A percentile compares a stretch with the other conserved stretches of the same genome.
Evolutionary conservation across 2,113 vertebrate genomes (phyloP).

Genomic region (Chionodraco myersi): DNA sequence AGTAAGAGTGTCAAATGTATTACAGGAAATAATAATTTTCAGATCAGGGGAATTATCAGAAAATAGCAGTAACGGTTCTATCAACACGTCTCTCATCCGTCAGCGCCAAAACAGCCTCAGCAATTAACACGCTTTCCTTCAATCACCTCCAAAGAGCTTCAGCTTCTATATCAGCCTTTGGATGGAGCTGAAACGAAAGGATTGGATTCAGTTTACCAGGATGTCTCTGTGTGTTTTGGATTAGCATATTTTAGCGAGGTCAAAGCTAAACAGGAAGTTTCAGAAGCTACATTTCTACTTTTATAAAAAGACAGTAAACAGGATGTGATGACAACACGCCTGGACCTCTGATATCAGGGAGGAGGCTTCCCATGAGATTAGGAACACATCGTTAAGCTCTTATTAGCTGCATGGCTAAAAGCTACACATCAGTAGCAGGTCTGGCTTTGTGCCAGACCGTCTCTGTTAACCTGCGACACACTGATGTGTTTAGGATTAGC

Average conservation of each 20-base stretch:
- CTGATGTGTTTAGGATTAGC: slow-evolving; percentile 26
- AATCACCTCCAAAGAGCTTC: slow-evolving; percentile 33
- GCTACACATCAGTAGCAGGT: slow-evolving; percentile 34
- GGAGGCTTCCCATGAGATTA: slow-evolving; percentile 10
- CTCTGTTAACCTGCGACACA: slow-evolving; percentile 10
- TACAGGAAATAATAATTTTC: background rate
- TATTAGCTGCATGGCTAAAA: slow-evolving; percentile 40
- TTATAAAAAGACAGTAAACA: slow-evolving; percentile 46
- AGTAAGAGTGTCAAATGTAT: no score
- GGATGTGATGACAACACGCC: slow-evolving; percentile 37
- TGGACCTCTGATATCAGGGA: slow-evolving; percentile 32
- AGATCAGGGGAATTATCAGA: background rate
- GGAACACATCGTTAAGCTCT: slow-evolving; percentile 25
- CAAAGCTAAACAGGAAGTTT: slow-evolving; percentile 12
- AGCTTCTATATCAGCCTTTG: slow-evolving; percentile 23
- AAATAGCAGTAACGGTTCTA: background rate
- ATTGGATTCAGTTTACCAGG: slow-evolving; percentile 39
- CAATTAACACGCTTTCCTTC: slow-evolving; percentile 58
- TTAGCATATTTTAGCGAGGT: slow-evolving; percentile 51
- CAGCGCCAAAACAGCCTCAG: slow-evolving; percentile 31
- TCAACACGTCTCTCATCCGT: slow-evolving; percentile 2
- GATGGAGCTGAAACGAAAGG: slow-evolving; percentile 40
- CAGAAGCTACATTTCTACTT: slow-evolving; percentile 33
- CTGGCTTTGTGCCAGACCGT: slow-evolving; percentile 37
- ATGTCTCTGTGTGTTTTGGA: slow-evolving; percentile 51